Base-by-base conservation (phyloP, 2,888 invertebrate species). In the Caenorhabditis zanzibari region DNA sequence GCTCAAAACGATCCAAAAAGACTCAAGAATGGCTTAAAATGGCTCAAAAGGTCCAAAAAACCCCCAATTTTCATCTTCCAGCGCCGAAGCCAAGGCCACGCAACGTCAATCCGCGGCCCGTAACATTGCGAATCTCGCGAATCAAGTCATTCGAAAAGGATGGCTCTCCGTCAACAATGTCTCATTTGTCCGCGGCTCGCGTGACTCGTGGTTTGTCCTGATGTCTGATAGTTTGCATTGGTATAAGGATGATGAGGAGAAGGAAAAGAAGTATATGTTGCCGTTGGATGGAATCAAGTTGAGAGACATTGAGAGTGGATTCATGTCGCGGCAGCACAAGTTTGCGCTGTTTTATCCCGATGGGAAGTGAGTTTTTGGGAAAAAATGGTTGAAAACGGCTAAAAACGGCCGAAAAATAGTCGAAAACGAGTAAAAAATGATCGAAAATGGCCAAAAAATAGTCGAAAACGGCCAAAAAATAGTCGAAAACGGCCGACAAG, bases 231-330 rank as follows among this genome's bases (percentile, higher is more conserved):
- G 95, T 93, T 95, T 99, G 92, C 97, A 97, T 71, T 99, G 99
- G 99, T 99, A 95, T 94, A 99, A 98, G 93, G 99, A 99, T 93
- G 98, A 99, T 93, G 98, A 98, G 94, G 95, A 99, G 94, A 95
- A 97, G 90, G 99, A 99, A 93, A 99, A 99, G 95, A 99, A 98
- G 93, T 99, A 97, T 94, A 98, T 99, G 98, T 94, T 99, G 93
- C 96, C 97, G 66, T 94, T 99, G 93, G 99, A 99, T 94, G 97
- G 96, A 80, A 95, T 99, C 90, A 98, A 97, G 94, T 94, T 99
- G 91, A 95, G 96, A 80, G 99, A 99, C 93, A 95, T 98, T 88
- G 99, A 99, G 93, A 96, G 97, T 93, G 96, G 98, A 73, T 98
- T 98, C 96, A 93, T 94, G 92, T 97, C 98, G 79, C 95, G 97